Evolutionary conservation across 2,797 vertebrate species (phyloP).

Genomic region (Falco rusticolus): DNA sequence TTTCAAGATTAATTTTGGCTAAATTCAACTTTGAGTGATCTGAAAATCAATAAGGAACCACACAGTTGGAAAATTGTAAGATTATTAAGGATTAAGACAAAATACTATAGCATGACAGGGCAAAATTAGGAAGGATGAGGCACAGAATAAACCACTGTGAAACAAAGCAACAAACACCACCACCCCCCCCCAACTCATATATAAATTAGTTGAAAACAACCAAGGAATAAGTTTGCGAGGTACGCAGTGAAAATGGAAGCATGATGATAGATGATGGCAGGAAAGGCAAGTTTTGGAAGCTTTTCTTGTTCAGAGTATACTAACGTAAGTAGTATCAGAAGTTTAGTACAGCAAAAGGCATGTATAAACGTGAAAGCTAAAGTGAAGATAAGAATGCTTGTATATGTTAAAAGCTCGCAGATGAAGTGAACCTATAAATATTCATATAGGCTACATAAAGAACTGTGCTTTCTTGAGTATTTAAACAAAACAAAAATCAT

Average conservation of each 20-base stretch:
- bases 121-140: neutral
- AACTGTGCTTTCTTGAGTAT: neutral
- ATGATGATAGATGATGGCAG: neutral
- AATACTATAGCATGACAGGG: neutral
- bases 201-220: neutral
- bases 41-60: neutral
- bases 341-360: neutral
- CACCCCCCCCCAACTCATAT: neutral
- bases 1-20: neutral
- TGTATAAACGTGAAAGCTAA: neutral
- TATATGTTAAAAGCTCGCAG: neutral
- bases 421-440: neutral
- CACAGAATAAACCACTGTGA: neutral
- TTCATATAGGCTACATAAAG: neutral
- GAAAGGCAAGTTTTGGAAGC: neutral
- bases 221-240: neutral
- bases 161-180: neutral
- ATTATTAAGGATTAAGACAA: neutral
- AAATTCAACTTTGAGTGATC: neutral
- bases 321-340: neutral
- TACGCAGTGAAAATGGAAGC: neutral
- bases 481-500: neutral
- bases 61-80: neutral
- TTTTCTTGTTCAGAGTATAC: neutral
- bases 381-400: neutral